Evolutionary conservation across 2,888 invertebrate genomes (phyloP).

Genomic region (Pseudanteris insignis): DNA sequence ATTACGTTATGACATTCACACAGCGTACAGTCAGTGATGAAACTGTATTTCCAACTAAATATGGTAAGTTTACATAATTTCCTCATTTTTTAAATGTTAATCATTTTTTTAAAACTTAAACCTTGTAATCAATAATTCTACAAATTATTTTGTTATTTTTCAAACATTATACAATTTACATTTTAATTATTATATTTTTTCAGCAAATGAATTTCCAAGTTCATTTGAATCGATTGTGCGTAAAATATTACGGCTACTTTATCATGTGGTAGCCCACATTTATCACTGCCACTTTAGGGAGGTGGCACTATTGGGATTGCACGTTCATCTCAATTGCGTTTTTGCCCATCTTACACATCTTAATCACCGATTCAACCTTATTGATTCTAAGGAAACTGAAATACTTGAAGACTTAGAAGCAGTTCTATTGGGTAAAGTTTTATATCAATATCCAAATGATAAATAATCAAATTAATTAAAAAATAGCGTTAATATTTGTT

Average conservation of each 20-base stretch:
- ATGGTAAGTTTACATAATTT: slow-evolving; percentile 86
- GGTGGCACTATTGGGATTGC: slow-evolving; percentile 90
- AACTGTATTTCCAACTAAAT: slow-evolving; percentile 97
- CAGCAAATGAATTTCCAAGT: slow-evolving; percentile 90
- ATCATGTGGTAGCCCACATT: slow-evolving; percentile 97
- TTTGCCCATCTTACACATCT: slow-evolving; percentile 94
- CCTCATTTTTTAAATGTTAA: no score
- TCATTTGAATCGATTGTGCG: slow-evolving; percentile 94
- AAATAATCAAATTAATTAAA: no score
- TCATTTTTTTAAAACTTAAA: no score
- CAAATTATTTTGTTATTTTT: no score
- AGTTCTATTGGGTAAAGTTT: slow-evolving; percentile 72
- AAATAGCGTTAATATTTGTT: neutral
- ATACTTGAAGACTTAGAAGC: slow-evolving; percentile 90
- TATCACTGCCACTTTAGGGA: slow-evolving; percentile 98
- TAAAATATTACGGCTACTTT: slow-evolving; percentile 94
- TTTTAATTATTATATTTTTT: neutral
- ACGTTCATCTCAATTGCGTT: slow-evolving; percentile 96
- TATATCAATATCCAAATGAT: no score
- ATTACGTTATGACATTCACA: slow-evolving; percentile 98
- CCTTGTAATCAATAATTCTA: no score
- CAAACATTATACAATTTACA: no score
- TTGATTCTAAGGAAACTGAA: slow-evolving; percentile 96
- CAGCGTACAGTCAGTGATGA: slow-evolving; percentile 98
- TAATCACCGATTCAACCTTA: slow-evolving; percentile 86